phyloP scores from a whole-genome alignment of 1,140 invertebrate genomes.

The Hetaerina americana region DNA sequence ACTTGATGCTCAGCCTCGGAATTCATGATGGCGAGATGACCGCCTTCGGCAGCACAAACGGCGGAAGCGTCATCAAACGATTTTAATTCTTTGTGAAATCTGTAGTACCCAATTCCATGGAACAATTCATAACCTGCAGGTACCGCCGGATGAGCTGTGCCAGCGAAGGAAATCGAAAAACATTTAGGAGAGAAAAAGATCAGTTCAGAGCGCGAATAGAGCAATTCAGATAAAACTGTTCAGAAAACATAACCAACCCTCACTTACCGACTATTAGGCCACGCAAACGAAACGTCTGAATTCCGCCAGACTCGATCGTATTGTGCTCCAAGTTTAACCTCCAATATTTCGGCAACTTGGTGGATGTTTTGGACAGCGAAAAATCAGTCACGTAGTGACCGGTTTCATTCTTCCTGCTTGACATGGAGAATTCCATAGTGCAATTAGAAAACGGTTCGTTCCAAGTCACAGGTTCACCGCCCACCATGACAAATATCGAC shows the following conservation, averaged over 20 bases:
- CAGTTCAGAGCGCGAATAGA: no score
- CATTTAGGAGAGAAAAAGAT: no score
- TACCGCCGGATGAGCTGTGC: background rate
- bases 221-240: no score
- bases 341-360: background rate
- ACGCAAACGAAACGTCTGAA: background rate
- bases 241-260: no score
- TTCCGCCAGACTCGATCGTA: background rate
- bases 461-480: no score
- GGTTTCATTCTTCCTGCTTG: background rate
- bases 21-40: slow-evolving; percentile 25
- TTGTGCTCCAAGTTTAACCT: background rate
- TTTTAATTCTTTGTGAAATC: slow-evolving; percentile 24
- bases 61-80: slow-evolving; percentile 27
- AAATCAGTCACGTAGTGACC: background rate
- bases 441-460: no score
- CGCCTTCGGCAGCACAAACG: slow-evolving; percentile 25
- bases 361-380: background rate
- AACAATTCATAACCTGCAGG: slow-evolving; percentile 8
- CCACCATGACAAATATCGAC: no score
- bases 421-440: background rate
- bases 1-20: slow-evolving; percentile 21
- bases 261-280: background rate
- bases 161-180: background rate
- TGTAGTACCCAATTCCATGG: slow-evolving; percentile 21